Conservation (phyloP, 2,113 vertebrate genomes). For the Elephantulus edwardii region DNA sequence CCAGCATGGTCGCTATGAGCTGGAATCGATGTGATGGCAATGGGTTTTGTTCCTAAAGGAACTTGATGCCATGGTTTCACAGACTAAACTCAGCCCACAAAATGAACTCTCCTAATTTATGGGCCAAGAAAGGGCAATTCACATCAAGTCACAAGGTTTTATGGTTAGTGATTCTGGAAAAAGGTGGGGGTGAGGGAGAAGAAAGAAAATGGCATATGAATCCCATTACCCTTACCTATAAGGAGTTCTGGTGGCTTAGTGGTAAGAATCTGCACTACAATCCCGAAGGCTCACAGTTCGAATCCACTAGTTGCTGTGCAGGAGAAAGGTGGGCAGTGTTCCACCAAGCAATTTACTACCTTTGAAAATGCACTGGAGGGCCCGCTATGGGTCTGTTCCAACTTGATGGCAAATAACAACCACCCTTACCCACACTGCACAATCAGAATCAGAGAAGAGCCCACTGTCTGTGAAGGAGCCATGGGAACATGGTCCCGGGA, state of each 20-base stretch:
- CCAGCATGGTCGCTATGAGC: neutral
- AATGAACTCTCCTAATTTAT: slow-evolving; percentile 12
- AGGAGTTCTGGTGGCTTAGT: too few species aligned
- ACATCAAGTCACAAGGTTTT: slow-evolving; percentile 8
- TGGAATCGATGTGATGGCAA: neutral
- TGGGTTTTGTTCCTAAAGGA: slow-evolving; percentile 39
- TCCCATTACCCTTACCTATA: neutral
- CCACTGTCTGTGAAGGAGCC: neutral
- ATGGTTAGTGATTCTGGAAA: neutral
- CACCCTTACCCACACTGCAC: too few species aligned
- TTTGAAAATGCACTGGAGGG: too few species aligned
- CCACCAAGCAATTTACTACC: too few species aligned
- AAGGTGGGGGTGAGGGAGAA: neutral
- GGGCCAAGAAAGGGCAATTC: neutral
- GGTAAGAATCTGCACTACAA: too few species aligned
- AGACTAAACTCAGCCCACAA: slow-evolving; percentile 28
- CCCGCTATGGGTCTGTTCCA: too few species aligned
- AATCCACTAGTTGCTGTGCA: too few species aligned
- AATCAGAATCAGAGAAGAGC: neutral
- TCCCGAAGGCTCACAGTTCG: too few species aligned
- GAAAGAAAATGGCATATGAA: neutral
- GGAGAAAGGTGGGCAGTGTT: too few species aligned
- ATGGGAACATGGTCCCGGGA: neutral
- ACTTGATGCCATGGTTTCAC: slow-evolving; percentile 29
- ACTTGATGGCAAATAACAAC: too few species aligned